phyloP scores from a whole-genome alignment of 1,140 invertebrate genomes.

The Stegodyphus dumicola region DNA sequence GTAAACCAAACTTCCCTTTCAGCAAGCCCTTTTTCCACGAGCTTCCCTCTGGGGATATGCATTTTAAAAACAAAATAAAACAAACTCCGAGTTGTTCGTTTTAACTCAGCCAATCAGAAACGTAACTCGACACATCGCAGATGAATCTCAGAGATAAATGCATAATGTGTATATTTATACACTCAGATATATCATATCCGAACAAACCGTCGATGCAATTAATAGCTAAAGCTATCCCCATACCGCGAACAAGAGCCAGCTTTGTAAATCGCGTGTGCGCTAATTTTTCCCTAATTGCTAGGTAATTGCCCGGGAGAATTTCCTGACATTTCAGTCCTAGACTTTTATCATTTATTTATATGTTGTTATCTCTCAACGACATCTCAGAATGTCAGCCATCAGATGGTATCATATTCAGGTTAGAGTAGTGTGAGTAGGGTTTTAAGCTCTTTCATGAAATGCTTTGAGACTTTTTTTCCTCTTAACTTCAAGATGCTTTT shows the following conservation, averaged over 20 bases:
- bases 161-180: slow-evolving; percentile 6
- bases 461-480: no score
- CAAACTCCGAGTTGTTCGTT: no score
- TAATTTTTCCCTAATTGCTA: slow-evolving; percentile 40
- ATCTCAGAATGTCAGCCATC: slow-evolving; percentile 3
- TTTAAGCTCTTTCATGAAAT: no score
- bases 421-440: no score
- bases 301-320: slow-evolving; percentile 10
- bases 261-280: slow-evolving; percentile 22
- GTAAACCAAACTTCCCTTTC: no score
- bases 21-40: no score
- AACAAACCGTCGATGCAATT: slow-evolving; percentile 39
- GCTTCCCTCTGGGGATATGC: no score
- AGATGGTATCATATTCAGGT: background rate
- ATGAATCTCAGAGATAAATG: slow-evolving; percentile 26
- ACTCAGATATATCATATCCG: slow-evolving; percentile 22
- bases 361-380: slow-evolving; percentile 12
- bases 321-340: background rate
- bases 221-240: background rate
- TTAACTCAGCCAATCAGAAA: background rate
- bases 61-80: no score
- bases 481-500: no score
- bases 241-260: background rate
- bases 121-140: background rate
- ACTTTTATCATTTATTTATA: slow-evolving; percentile 16